Base-by-base conservation (phyloP, 92 coral and sea anemone genomes). In the Phenganax stokvisi region DNA sequence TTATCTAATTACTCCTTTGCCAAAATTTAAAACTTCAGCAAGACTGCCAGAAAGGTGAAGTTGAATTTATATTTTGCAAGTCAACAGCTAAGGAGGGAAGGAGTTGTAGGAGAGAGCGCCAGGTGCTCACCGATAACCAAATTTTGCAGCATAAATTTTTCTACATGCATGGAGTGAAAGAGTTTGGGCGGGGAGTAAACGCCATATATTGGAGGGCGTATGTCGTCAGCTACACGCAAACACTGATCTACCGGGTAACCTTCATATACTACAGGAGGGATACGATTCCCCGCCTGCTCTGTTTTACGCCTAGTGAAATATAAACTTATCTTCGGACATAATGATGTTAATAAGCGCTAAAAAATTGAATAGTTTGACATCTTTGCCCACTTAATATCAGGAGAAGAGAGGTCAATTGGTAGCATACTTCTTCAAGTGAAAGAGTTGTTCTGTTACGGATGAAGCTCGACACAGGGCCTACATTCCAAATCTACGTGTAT, bases 201-300 rank as follows among this genome's bases (percentile, higher is more conserved):
- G 47, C 47, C 47, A 37, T 37, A 37, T 37, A 37, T 37, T 2
- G 47, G 47, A 37, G 47, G 5, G 47, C 47, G 47, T 37, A 37
- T 37, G 47, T 37, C 47, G 47, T 20, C 25, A 20, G 25, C 25
- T 20, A 20, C 25, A 56, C 27, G 27, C 51, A 51, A 37, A 12
- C 28, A 54, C 54, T 60, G 12, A 71, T 85, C 66, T 25, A 51
- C 52, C 51, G 72, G 16, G 52, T 54, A 84, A 8, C 27, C 5
- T 37, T 51, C 57, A 44, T 11, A 56, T 55, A 69, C 15, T 56
- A 78, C 67, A 66, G 84, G 79, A 37, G 70, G 25, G 71, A 70
- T n/a, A 71, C 72, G 88, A 6, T 80, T 81, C 12, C 81, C 75
- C 20, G 73, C 31, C 86, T 84, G 17, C 85, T 85, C 56, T 85